These are phyloP conservation scores for Chaenogobius annularis DNA, from an alignment of 2,113 vertebrate species.

Conservation along the genomic window DNA sequence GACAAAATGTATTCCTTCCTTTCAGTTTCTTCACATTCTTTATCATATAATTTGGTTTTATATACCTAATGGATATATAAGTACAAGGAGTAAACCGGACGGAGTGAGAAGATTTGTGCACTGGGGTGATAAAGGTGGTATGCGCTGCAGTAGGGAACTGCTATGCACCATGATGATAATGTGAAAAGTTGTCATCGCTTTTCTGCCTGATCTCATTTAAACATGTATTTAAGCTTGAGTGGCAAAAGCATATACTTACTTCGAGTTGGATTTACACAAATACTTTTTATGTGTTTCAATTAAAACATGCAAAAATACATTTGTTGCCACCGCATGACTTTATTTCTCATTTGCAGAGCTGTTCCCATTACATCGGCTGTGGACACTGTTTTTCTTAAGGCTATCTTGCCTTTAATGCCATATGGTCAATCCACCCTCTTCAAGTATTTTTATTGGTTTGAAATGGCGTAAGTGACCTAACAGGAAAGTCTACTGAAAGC, in stretches of 20 bases:
- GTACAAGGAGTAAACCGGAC: no score
- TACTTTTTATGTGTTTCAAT: not conserved
- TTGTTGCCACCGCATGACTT: not conserved
- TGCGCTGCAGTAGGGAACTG: no score
- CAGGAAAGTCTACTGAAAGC: slow-evolving; percentile 6
- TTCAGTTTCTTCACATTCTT: no score
- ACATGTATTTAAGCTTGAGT: not conserved
- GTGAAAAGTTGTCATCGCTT: not conserved
- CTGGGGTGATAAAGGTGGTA: no score
- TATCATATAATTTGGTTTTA: no score
- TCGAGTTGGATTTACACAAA: not conserved
- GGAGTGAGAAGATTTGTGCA: not conserved
- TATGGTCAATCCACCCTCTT: slow-evolving; percentile 44
- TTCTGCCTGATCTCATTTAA: not conserved
- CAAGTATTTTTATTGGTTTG: slow-evolving; percentile 65
- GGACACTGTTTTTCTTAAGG: slow-evolving; percentile 26
- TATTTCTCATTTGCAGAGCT: slow-evolving; percentile 1
- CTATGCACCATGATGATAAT: no score
- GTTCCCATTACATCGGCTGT: slow-evolving; percentile 6
- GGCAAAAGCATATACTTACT: not conserved
- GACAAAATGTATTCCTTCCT: no score
- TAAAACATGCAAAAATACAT: not conserved
- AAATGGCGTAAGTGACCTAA: slow-evolving; percentile 28
- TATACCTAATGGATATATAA: no score
- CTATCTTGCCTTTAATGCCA: slow-evolving; percentile 36